Conservation (phyloP, 2,113 vertebrate species). For the Glaucidium brasilianum region DNA sequence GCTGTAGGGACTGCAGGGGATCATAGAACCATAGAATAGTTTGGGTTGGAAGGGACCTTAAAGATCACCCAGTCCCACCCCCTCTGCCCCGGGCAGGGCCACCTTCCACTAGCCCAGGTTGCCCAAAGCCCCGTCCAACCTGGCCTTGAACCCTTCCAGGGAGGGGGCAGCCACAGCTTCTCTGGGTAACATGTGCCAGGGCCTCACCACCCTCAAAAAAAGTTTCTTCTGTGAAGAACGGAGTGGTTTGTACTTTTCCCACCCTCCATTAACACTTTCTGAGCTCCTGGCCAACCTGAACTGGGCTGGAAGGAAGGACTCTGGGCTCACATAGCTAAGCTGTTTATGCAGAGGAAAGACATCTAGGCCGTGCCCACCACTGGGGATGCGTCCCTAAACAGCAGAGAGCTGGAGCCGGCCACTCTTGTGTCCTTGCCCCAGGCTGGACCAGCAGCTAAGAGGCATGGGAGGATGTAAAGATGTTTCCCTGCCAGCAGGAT, state of each 20-base stretch:
- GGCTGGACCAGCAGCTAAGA: neutral
- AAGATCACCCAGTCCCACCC: fast-evolving
- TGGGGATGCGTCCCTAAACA: fast-evolving
- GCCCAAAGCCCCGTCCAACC: fast-evolving
- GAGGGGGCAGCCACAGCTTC: neutral
- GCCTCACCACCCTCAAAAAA: neutral
- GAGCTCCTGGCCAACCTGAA: neutral
- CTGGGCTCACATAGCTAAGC: neutral
- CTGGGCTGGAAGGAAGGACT: neutral
- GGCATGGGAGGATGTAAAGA: neutral
- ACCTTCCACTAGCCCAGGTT: fast-evolving
- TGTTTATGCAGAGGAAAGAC: neutral
- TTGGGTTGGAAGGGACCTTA: neutral
- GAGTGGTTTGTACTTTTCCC: neutral
- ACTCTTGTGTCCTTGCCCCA: no score
- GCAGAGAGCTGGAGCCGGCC: neutral
- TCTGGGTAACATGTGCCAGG: fast-evolving
- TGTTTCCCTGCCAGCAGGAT: neutral
- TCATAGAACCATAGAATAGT: neutral
- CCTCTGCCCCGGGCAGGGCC: fast-evolving
- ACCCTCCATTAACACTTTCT: neutral
- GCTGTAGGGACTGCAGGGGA: neutral
- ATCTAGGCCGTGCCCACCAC: neutral
- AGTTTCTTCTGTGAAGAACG: no score
- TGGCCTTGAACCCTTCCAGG: neutral